Conservation (phyloP, 1,140 invertebrate genomes). For the Drosophila nasuta region DNA sequence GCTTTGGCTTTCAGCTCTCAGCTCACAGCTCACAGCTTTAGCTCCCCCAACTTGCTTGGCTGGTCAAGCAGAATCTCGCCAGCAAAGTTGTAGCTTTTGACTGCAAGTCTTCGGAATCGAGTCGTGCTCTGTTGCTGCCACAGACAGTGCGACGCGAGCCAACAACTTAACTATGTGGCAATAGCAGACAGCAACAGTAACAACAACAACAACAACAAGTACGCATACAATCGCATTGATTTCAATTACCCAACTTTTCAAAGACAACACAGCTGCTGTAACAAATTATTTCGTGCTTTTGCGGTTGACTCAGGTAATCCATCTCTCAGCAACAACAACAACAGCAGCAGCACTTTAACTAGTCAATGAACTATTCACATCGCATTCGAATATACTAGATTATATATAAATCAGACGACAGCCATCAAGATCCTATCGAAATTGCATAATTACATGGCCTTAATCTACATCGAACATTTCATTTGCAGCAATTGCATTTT, state of each 20-base stretch:
- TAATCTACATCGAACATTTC: no score
- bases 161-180: conserved; percentile 70
- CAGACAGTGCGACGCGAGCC: conserved; percentile 59
- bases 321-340: neutral
- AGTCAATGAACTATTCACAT: conserved; percentile 5
- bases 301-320: conserved; percentile 7
- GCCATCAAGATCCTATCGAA: no score
- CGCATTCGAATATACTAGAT: neutral
- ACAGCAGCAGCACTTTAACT: neutral
- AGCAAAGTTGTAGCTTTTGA: neutral
- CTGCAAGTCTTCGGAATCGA: neutral
- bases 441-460: no score
- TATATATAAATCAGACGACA: neutral
- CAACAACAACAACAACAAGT: conserved; percentile 28
- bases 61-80: conserved; percentile 9
- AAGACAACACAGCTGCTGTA: conserved; percentile 42
- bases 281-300: conserved; percentile 28
- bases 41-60: conserved; percentile 5
- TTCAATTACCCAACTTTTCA: conserved; percentile 54
- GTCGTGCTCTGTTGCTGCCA: conserved; percentile 36
- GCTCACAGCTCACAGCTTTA: no score
- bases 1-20: neutral
- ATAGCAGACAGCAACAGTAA: conserved; percentile 41
- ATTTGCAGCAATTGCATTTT: no score
- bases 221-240: conserved; percentile 32